Evolutionary conservation across 2,888 invertebrate species (phyloP).

Genomic region (Tetramorium bicarinatum): DNA sequence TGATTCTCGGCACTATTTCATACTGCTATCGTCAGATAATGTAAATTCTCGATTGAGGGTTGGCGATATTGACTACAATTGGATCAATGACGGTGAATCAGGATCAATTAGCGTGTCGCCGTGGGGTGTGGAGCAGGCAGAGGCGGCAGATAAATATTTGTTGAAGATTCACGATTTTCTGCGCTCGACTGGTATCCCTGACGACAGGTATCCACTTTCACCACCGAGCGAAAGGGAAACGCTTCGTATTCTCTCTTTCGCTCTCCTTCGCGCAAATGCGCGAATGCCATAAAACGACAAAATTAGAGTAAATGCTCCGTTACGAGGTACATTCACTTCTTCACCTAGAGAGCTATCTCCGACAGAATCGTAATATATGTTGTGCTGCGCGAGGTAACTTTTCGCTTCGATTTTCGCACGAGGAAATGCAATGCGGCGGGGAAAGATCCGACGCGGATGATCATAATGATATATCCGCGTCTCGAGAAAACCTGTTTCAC

Average conservation of each 20-base stretch:
- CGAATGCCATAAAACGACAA: neutral
- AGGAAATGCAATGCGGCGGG: neutral
- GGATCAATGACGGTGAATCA: constrained; percentile 78
- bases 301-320: neutral
- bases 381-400: neutral
- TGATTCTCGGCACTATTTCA: neutral
- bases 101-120: constrained; percentile 69
- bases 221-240: constrained; percentile 12
- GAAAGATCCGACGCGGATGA: neutral
- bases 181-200: too few relatives aligned
- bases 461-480: neutral
- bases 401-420: neutral
- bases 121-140: neutral
- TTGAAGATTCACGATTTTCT: neutral
- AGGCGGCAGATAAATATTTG: constrained; percentile 29
- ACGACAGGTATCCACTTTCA: constrained; percentile 31
- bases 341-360: constrained; percentile 40
- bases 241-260: neutral
- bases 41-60: constrained; percentile 44
- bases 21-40: constrained; percentile 41
- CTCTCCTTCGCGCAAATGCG: too few relatives aligned
- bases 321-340: constrained; percentile 64
- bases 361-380: constrained; percentile 61
- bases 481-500: neutral
- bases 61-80: constrained; percentile 80